Evolutionary conservation across 1,140 invertebrate genomes (phyloP).

Genomic region (Pogonomyrmex californicus): DNA sequence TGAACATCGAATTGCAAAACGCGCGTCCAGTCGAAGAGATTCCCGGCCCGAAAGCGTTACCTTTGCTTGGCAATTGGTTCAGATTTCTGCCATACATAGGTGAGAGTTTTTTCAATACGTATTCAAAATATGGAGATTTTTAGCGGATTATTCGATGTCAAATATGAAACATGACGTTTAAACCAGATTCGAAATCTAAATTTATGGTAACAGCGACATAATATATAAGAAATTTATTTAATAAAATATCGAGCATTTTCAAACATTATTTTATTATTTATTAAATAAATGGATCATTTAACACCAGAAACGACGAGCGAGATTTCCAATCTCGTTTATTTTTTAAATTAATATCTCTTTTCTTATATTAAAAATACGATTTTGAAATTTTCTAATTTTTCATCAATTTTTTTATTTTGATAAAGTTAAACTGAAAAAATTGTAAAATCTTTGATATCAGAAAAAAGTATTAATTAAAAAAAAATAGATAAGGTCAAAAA

Average conservation of each 20-base stretch:
- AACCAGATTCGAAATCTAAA: background rate
- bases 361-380: too few relatives aligned
- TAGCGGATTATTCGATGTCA: background rate
- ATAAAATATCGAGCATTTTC: background rate
- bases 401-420: too few relatives aligned
- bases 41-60: slow-evolving; percentile 86
- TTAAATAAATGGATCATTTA: background rate
- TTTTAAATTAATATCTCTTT: too few relatives aligned
- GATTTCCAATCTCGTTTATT: too few relatives aligned
- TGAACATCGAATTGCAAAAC: slow-evolving; percentile 7
- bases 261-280: background rate
- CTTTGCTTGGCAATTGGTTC: slow-evolving; percentile 85
- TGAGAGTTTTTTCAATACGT: slow-evolving; percentile 77
- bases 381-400: too few relatives aligned
- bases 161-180: background rate
- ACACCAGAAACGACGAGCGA: too few relatives aligned
- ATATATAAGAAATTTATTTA: background rate
- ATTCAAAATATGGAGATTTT: background rate
- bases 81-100: slow-evolving; percentile 88
- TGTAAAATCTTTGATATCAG: too few relatives aligned
- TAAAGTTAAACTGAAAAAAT: too few relatives aligned
- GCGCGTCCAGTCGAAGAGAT: slow-evolving; percentile 84
- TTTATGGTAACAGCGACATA: background rate
- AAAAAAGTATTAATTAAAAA: too few relatives aligned
- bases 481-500: too few relatives aligned